Base-by-base conservation (phyloP, 2,888 invertebrate genomes). In the Beris morrisii region DNA sequence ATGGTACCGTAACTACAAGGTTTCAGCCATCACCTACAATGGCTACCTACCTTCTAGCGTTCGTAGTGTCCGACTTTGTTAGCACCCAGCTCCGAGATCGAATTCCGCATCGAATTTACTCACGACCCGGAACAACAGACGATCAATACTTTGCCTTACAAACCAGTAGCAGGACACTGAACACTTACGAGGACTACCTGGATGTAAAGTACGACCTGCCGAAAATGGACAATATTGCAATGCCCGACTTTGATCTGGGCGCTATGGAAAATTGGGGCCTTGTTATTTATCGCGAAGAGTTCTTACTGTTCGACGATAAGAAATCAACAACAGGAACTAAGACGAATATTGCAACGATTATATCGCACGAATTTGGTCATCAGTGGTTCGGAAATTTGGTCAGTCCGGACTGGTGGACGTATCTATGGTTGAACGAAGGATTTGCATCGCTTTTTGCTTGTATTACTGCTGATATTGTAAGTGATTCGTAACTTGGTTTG, bases 231-330 rank as follows among this genome's bases (percentile, higher is more conserved):
- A 92, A 95, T 89, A 89, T 90, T 2, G 92, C 92, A 0, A 86
- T 95, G 7, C 92, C 93, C 0, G 90, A 93, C 73, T 93, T 94
- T 74, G 84, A 87, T 32, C 88, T 90, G 69, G 90, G 90, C 28
- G 95, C 94, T 46, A 95, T 95, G 94, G 95, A 96, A 77, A 96
- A 95, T 77, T 95, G 95, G 95, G 95, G 95, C 6, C 79, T 95
- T 50, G 88, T 93, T 38, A 91, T 91, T 4, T 80, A 79, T 57
- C 76, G 78, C 2, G 80, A 80, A 70, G 75, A 76, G 64, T 76
- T 75, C 66, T 7, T 79, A 63, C 64, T 79, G n/a, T 80, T 75
- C 65, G 76, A 76, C 57, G 67, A 71, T 0, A 68, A 73, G 5
- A 75, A 69, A 4, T 78, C 79, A 0, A 76, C 78, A 4, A 70